Percentiles rank a stretch among this genome's conserved stretches.
phyloP scores from a whole-genome alignment of 2,888 invertebrate species.

The Coelopa pilipes region DNA sequence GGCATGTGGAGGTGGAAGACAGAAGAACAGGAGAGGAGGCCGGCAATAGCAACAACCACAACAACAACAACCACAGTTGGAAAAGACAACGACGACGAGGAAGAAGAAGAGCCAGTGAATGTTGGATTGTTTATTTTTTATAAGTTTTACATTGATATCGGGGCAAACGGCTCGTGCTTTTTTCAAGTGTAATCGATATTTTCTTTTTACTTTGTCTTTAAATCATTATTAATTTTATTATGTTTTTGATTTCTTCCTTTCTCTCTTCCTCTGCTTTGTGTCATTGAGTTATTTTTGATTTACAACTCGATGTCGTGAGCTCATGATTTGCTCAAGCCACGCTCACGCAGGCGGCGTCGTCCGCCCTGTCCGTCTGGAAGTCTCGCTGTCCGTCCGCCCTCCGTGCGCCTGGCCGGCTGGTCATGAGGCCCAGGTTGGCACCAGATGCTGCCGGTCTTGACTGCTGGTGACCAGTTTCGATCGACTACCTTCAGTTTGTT shows the following conservation, averaged over 20 bases:
- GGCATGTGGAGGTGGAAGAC: not conserved
- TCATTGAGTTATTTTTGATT: not conserved
- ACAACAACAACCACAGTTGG: not conserved
- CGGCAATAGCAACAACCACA: not conserved
- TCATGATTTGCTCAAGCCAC: conserved; percentile 16
- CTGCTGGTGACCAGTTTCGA: not conserved
- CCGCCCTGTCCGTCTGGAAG: not conserved
- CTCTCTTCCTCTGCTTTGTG: not conserved
- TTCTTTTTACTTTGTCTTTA: not conserved
- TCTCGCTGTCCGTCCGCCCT: not conserved
- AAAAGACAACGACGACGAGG: no score
- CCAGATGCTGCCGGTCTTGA: conserved; percentile 4
- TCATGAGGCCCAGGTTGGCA: not conserved
- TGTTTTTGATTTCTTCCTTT: not conserved
- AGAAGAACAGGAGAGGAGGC: not conserved
- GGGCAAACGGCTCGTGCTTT: not conserved
- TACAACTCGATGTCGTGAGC: not conserved
- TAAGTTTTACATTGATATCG: not conserved
- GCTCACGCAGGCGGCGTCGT: conserved; percentile 23
- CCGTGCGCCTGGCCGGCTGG: not conserved
- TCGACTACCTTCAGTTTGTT: no score
- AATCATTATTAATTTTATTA: not conserved
- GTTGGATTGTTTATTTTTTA: not conserved
- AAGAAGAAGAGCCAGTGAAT: no score
- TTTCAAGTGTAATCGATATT: not conserved